Evolutionary conservation across 2,113 vertebrate species (phyloP), one percentile per base, ranked within the genome.

Genomic region (Entosphenus tridentatus): DNA sequence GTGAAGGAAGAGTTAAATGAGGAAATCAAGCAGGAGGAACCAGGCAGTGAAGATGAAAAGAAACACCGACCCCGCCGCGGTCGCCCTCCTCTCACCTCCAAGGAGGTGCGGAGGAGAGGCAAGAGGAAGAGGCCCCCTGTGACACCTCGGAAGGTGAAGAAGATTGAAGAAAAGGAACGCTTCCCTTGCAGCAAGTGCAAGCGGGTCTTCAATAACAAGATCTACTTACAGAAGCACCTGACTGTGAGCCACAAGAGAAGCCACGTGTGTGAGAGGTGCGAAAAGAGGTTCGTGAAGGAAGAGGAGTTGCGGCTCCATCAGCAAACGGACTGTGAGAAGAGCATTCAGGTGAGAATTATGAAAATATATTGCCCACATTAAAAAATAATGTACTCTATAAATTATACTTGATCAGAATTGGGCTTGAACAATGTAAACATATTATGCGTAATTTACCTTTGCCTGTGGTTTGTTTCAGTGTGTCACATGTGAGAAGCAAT

Each of bases 191-290:
- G 96, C 78, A 96, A 96, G 82, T 97, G 92, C 74, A 90, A 92
- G 59, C 83, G 93, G 69, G 89, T 98, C 74, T 98, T 98, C 73
- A 98, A 96, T 80, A 95, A 90, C 1, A 89, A 92, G 80, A 96
- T 91, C 91, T 98, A 98, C 83, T 81, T 98, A 83, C 91, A 98
- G 81, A 97, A 95, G 82, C 92, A 97, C 84, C 95, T 96, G 92
- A 97, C 93, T 74, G 89, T 97, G 74, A 97, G 92, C 7, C 93
- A 98, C 79, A 81, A 92, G 73, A 83, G 93, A 71, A 97, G 96
- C 91, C 93, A 98, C 83, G 96, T 98, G 78, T 98, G 92, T 74
- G 92, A 97, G 83, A 96, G 96, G 72, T 98, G 93, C 59, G 93
- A 89, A 72, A 98, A 96, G 80, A 96, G 96, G 79, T 98, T 96